Percentiles rank a stretch among this genome's conserved stretches.
Evolutionary conservation across 2,888 invertebrate species (phyloP).

Genomic region (Eupithecia tripunctaria): DNA sequence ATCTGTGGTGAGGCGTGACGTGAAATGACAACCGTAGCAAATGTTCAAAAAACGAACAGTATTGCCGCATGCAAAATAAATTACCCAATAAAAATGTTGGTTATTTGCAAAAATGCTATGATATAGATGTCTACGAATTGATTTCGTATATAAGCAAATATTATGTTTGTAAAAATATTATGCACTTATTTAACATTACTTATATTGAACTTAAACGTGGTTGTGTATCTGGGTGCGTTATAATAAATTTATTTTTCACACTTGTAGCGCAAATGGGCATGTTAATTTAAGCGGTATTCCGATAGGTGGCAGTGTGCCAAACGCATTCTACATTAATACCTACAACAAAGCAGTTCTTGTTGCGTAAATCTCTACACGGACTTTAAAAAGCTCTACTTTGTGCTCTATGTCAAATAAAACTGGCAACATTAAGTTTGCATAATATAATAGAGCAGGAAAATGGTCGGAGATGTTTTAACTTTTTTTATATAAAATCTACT

Average conservation of each 20-base stretch:
- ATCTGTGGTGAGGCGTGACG: constrained; percentile 13
- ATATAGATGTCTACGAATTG: neutral
- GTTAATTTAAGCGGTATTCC: constrained; percentile 57
- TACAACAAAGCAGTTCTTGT: constrained; percentile 37
- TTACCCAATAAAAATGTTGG: neutral
- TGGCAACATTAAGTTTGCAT: constrained; percentile 5
- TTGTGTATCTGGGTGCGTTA: constrained; percentile 13
- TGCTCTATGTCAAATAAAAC: constrained; percentile 4
- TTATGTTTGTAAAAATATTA: neutral
- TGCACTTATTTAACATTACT: neutral
- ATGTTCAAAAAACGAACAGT: constrained; percentile 19
- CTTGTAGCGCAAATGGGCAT: constrained; percentile 54
- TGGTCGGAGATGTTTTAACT: neutral
- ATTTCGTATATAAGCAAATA: neutral
- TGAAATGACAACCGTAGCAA: constrained; percentile 21
- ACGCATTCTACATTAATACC: constrained; percentile 51
- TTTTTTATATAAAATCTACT: neutral
- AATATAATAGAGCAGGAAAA: neutral
- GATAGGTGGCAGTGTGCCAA: constrained; percentile 59
- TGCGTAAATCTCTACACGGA: constrained; percentile 20
- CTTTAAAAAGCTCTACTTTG: constrained; percentile 19
- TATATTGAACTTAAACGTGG: constrained; percentile 3
- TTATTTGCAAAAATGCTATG: neutral
- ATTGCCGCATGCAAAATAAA: constrained; percentile 16
- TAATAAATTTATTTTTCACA: constrained; percentile 44